phyloP scores from a whole-genome alignment of 2,888 invertebrate species.

The Pomacea canaliculata region DNA sequence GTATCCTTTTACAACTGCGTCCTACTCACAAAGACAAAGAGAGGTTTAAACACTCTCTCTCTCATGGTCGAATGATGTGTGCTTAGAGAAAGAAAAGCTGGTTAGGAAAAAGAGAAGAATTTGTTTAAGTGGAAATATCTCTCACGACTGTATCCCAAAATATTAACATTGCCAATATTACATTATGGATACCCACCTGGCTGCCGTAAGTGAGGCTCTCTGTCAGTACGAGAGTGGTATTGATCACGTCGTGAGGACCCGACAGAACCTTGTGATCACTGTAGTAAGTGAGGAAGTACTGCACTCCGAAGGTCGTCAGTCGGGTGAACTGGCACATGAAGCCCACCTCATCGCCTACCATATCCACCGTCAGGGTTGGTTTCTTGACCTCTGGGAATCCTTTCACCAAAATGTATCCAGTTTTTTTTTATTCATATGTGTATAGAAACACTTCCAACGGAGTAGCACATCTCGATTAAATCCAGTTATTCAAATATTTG shows the following conservation, averaged over 20 bases:
- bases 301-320: conserved; percentile 28
- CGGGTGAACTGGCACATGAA: conserved; percentile 32
- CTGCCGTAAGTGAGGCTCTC: conserved; percentile 28
- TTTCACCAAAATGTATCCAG: conserved; percentile 8
- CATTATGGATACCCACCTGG: conserved; percentile 9
- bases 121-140: too few species aligned
- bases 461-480: too few species aligned
- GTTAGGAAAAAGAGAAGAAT: too few species aligned
- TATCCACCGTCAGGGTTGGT: conserved; percentile 22
- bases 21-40: too few species aligned
- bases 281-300: conserved; percentile 28
- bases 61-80: too few species aligned
- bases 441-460: too few species aligned
- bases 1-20: too few species aligned
- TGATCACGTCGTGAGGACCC: neutral
- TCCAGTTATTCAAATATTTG: too few species aligned
- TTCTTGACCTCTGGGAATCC: conserved; percentile 33
- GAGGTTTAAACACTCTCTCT: too few species aligned
- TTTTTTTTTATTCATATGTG: too few species aligned
- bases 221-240: conserved; percentile 15
- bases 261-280: conserved; percentile 22
- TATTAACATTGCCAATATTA: too few species aligned
- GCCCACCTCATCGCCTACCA: conserved; percentile 20
- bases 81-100: too few species aligned
- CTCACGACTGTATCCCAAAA: neutral